Evolutionary conservation across 2,888 invertebrate genomes (phyloP).

Genomic region (Dolichomitus sp.): DNA sequence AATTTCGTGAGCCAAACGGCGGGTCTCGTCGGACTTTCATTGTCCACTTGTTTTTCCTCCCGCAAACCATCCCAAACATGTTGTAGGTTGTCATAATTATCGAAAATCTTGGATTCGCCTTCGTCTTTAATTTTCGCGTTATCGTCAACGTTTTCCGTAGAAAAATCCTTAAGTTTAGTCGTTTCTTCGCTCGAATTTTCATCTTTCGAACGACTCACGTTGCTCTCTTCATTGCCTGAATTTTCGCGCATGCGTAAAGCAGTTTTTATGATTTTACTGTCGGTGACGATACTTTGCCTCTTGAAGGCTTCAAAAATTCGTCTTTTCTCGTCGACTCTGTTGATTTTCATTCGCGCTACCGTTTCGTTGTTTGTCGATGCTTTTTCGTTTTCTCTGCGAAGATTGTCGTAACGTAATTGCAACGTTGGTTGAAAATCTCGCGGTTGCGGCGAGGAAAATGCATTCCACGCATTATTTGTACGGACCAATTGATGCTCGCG

Average conservation of each 20-base stretch:
- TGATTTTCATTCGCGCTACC: slow-evolving; percentile 67
- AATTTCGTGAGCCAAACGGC: slow-evolving; percentile 92
- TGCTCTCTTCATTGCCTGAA: slow-evolving; percentile 62
- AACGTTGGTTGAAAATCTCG: slow-evolving; percentile 75
- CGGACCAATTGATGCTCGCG: slow-evolving; percentile 78
- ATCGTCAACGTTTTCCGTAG: slow-evolving; percentile 8
- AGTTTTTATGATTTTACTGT: slow-evolving; percentile 81
- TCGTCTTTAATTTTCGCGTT: slow-evolving; percentile 75
- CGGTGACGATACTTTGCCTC: slow-evolving; percentile 79
- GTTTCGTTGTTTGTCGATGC: slow-evolving; percentile 45
- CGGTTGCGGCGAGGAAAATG: slow-evolving; percentile 72
- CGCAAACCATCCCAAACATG: slow-evolving; percentile 82
- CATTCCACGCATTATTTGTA: slow-evolving; percentile 81
- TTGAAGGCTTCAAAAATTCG: slow-evolving; percentile 80
- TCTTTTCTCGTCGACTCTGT: slow-evolving; percentile 76
- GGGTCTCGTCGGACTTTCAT: slow-evolving; percentile 89
- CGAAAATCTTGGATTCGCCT: slow-evolving; percentile 87
- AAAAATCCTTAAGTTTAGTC: slow-evolving; percentile 24
- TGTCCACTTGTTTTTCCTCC: slow-evolving; percentile 71
- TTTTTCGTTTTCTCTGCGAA: slow-evolving; percentile 74
- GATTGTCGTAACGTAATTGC: slow-evolving; percentile 80
- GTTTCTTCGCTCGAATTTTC: slow-evolving; percentile 71
- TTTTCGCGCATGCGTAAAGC: slow-evolving; percentile 81
- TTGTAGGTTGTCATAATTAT: slow-evolving; percentile 89
- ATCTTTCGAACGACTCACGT: background rate